Evolutionary conservation across 2,888 invertebrate genomes (phyloP).

Genomic region (Fragum fragum): DNA sequence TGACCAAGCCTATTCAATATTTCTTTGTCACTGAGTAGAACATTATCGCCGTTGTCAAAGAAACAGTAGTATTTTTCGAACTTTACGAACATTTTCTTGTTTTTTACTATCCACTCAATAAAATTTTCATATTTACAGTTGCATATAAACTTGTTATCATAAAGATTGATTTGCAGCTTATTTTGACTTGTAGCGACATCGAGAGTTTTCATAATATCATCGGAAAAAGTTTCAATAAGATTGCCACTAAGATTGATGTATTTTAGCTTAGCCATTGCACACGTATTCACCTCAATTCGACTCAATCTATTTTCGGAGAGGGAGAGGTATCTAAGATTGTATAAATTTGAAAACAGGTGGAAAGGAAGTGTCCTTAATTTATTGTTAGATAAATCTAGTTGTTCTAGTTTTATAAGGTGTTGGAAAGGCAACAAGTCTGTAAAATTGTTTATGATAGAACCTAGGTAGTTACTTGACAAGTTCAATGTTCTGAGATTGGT

Average conservation of each 20-base stretch:
- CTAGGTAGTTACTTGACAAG: constrained; percentile 10
- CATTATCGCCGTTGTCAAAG: not conserved
- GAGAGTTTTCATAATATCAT: not conserved
- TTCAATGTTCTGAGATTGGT: not conserved
- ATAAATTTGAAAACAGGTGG: not conserved
- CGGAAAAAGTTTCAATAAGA: not conserved
- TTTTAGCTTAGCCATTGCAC: not conserved
- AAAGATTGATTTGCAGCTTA: not conserved
- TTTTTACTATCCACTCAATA: not conserved
- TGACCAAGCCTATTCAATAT: not conserved
- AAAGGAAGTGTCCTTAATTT: not conserved
- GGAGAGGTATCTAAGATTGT: not conserved
- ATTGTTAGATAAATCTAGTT: constrained; percentile 11
- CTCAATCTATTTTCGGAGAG: constrained; percentile 8
- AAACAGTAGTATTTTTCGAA: constrained; percentile 1
- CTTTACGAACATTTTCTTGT: not conserved
- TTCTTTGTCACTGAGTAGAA: not conserved
- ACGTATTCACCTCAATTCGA: not conserved
- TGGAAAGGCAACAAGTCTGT: not conserved
- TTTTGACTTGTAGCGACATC: not conserved
- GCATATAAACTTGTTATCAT: not conserved
- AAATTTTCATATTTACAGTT: constrained; percentile 2
- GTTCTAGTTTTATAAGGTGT: not conserved
- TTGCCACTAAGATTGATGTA: not conserved
- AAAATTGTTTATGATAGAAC: not conserved